These are phyloP conservation scores for Holcopasites calliopsidis DNA, from an alignment of 1,140 invertebrate species.

Conservation along the genomic window DNA sequence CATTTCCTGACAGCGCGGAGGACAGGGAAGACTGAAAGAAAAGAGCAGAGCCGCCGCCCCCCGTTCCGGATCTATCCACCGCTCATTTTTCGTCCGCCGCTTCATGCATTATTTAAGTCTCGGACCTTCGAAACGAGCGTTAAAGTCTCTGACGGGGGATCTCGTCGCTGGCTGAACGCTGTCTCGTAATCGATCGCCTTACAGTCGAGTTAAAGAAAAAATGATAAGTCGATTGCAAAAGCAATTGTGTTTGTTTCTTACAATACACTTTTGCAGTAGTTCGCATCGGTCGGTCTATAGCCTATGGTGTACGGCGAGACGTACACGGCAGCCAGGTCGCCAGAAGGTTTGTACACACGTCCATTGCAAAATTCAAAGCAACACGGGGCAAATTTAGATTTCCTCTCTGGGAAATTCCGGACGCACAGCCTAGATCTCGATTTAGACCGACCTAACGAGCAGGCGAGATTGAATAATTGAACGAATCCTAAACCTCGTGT, in stretches of 20 bases:
- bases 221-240: not conserved
- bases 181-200: slow-evolving; percentile 6
- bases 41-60: slow-evolving; percentile 27
- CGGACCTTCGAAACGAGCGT: slow-evolving; percentile 54
- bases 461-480: slow-evolving; percentile 76
- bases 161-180: not conserved
- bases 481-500: slow-evolving; percentile 74
- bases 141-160: slow-evolving; percentile 57
- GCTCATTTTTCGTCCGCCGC: slow-evolving; percentile 64
- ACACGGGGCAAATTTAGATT: slow-evolving; percentile 58
- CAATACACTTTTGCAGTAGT: not conserved
- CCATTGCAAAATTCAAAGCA: slow-evolving; percentile 58
- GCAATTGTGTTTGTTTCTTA: not conserved
- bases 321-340: too few species aligned
- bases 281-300: not conserved
- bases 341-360: not conserved
- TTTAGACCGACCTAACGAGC: slow-evolving; percentile 73
- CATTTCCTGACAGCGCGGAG: slow-evolving; percentile 68
- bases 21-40: slow-evolving; percentile 38
- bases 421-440: slow-evolving; percentile 69
- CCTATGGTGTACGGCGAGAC: not conserved
- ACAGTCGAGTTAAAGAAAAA: too few species aligned
- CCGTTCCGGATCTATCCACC: slow-evolving; percentile 62
- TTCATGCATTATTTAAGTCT: slow-evolving; percentile 70
- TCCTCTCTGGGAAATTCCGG: slow-evolving; percentile 57